These are phyloP conservation scores for Vulpes vulpes DNA, from an alignment of 2,113 vertebrate species.

Conservation along the genomic window DNA sequence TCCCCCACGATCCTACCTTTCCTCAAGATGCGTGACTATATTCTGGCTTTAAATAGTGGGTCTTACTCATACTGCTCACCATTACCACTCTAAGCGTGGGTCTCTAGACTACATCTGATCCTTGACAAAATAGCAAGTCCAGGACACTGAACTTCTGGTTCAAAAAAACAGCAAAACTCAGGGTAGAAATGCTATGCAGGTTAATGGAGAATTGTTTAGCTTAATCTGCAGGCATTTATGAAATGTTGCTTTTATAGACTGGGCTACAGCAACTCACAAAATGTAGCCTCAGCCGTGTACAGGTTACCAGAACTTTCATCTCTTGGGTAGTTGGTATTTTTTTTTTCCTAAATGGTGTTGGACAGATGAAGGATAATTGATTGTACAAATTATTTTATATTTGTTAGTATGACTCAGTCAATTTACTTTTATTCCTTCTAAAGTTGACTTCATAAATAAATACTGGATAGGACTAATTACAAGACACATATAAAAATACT, in stretches of 20 bases:
- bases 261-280: background rate
- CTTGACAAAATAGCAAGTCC: constrained; percentile 2
- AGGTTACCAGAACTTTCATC: constrained; percentile 5
- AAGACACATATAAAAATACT: constrained; percentile 4
- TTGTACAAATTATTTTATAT: constrained; percentile 31
- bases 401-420: constrained; percentile 38
- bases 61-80: background rate
- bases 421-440: constrained; percentile 26
- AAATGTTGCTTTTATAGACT: background rate
- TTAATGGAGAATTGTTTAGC: background rate
- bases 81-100: background rate
- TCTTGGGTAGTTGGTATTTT: background rate
- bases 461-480: background rate
- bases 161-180: background rate
- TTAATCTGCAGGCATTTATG: background rate
- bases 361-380: background rate
- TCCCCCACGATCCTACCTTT: background rate
- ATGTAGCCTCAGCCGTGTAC: background rate
- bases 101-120: background rate
- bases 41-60: constrained; percentile 42
- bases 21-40: constrained; percentile 16
- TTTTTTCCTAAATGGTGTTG: background rate
- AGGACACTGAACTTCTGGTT: background rate
- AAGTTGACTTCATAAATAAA: constrained; percentile 39
- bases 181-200: background rate